Percentiles rank a stretch among this genome's conserved stretches.
Evolutionary conservation across 1,140 invertebrate species (phyloP).

Genomic region (Epicauta chinensis): DNA sequence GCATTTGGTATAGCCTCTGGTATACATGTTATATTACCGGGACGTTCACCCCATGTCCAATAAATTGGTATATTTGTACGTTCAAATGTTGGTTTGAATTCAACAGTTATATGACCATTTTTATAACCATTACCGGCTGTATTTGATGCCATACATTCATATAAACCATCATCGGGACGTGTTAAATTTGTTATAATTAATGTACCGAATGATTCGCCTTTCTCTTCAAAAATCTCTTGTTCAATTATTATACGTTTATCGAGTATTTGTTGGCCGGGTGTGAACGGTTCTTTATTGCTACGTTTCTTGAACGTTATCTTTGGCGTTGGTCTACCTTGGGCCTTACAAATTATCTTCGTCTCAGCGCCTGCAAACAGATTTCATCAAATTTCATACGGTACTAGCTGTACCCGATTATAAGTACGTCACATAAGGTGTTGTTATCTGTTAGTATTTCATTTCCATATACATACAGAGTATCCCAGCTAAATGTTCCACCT

Average conservation of each 20-base stretch:
- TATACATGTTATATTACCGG: slow-evolving; percentile 82
- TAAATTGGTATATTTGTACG: slow-evolving; percentile 61
- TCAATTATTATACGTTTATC: slow-evolving; percentile 45
- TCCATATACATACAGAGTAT: too few relatives aligned
- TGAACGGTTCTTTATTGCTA: slow-evolving; percentile 51
- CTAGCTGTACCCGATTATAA: too few relatives aligned
- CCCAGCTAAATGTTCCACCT: too few relatives aligned
- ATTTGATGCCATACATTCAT: slow-evolving; percentile 80
- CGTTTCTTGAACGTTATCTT: slow-evolving; percentile 64
- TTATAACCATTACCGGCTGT: slow-evolving; percentile 64
- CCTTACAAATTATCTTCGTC: slow-evolving; percentile 65
- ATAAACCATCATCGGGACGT: slow-evolving; percentile 77
- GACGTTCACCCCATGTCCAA: slow-evolving; percentile 74
- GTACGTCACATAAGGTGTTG: too few relatives aligned
- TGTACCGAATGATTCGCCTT: slow-evolving; percentile 54
- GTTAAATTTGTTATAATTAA: slow-evolving; percentile 56
- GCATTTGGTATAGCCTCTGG: slow-evolving; percentile 88
- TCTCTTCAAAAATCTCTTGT: slow-evolving; percentile 20
- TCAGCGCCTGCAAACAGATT: slow-evolving; percentile 31
- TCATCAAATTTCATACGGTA: too few relatives aligned
- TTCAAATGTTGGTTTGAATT: slow-evolving; percentile 74
- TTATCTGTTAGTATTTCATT: too few relatives aligned
- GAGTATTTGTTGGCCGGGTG: slow-evolving; percentile 50
- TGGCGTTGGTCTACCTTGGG: slow-evolving; percentile 70
- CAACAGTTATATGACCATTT: slow-evolving; percentile 77